Evolutionary conservation across 30 jellyfish, hydroid and myxozoan genomes (phyloP).

Genomic region (Hydractinia symbiolongicarpus): DNA sequence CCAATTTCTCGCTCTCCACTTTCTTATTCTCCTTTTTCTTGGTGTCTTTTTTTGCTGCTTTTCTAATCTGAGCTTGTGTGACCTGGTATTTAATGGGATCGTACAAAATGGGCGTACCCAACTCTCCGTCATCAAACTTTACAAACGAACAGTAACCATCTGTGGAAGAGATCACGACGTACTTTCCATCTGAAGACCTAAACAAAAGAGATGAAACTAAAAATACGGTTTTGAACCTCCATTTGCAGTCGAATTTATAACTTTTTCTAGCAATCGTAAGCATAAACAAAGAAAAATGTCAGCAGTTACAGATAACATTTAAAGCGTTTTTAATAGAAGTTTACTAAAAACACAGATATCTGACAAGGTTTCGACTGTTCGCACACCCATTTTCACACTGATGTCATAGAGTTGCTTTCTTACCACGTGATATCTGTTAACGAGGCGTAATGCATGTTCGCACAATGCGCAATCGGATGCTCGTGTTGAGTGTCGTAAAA

Average conservation of each 20-base stretch:
- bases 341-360: no score
- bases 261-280: no score
- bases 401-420: background rate
- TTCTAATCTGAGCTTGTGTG: slow-evolving; percentile 46
- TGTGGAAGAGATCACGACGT: slow-evolving; percentile 74
- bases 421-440: slow-evolving; percentile 91
- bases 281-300: no score
- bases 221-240: no score
- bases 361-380: no score
- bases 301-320: no score
- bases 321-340: no score
- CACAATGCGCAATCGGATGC: slow-evolving; percentile 73
- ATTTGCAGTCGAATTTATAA: no score
- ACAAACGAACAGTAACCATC: slow-evolving; percentile 93
- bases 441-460: slow-evolving; percentile 85
- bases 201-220: background rate
- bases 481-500: slow-evolving; percentile 91
- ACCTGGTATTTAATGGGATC: slow-evolving; percentile 63
- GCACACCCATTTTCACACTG: no score
- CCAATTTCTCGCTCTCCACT: background rate
- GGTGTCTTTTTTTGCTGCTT: slow-evolving; percentile 40
- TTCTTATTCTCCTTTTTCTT: slow-evolving; percentile 27
- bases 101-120: slow-evolving; percentile 60
- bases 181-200: slow-evolving; percentile 94
- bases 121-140: slow-evolving; percentile 73